Conservation (phyloP, 2,888 invertebrate species). For the Strigamia transsilvanica region DNA sequence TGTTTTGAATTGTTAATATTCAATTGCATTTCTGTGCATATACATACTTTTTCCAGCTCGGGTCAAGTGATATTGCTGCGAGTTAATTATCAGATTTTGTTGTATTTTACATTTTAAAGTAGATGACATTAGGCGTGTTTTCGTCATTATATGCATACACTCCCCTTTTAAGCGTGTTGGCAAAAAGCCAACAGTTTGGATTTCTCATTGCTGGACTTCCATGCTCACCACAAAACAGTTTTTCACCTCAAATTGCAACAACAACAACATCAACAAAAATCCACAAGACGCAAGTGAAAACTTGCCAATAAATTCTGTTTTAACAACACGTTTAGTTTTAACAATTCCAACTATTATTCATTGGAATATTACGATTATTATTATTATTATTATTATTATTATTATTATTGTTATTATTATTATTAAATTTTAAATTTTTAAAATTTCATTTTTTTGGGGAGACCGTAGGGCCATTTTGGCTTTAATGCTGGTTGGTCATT, state of each 20-base stretch:
- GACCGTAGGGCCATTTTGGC: constrained; percentile 11
- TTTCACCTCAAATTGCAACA: background rate
- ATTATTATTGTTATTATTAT: too few species aligned
- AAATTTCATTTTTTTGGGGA: background rate
- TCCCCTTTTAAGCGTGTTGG: background rate
- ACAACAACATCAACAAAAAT: background rate
- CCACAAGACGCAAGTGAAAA: too few species aligned
- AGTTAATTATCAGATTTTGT: constrained; percentile 26
- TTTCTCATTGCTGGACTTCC: background rate
- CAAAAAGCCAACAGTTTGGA: background rate
- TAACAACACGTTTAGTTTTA: too few species aligned
- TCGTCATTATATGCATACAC: background rate
- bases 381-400: too few species aligned
- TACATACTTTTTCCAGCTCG: background rate
- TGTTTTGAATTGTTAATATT: constrained; percentile 5
- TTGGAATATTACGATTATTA: too few species aligned
- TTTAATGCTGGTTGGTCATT: constrained; percentile 47
- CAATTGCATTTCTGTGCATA: background rate
- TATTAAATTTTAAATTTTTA: background rate
- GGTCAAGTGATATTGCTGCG: constrained; percentile 30
- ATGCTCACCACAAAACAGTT: background rate
- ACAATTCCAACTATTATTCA: too few species aligned
- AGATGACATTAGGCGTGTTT: constrained; percentile 21
- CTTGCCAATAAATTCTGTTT: too few species aligned
- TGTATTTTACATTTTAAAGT: constrained; percentile 25